Base-by-base conservation (phyloP, 2,797 vertebrate species). In the Galago senegalensis region DNA sequence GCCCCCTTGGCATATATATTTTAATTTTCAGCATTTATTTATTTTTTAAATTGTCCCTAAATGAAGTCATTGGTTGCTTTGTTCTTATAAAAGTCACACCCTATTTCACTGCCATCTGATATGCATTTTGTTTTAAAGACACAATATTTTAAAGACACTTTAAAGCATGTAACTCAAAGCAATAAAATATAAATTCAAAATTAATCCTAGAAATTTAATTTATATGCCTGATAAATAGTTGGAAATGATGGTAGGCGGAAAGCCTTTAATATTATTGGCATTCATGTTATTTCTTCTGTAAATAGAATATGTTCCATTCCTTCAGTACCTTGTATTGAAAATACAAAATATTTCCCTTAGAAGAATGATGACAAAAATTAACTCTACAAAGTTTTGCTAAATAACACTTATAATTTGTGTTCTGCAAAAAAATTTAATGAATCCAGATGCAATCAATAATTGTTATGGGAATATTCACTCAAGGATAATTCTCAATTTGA, bases 401-500 rank as follows among this genome's bases (percentile, higher is more conserved):
- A 3, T 23, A 63, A n/a, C 86, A 92, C 25, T 95, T 5, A 70
- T 46, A 49, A 31, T 53, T 89, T 21, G 8, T 79, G 97, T 80
- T 94, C 1, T 25, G 83, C 85, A 63, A 69, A 56, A 46, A 46
- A 72, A 20, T 0, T 7, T 14, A 53, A 25, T 69, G 13, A 84
- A 4, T 7, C 1, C 13, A 92, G 6, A 76, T 82, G 25, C 20
- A 96, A 80, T 6, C 46, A 27, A 2, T 61, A 94, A 95, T 18
- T 91, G 31, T 88, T 83, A 81, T 72, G 12, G n/a, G 76, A 94
- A 92, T 0, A 96, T 80, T 56, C 34, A 89, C 7, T 34, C 5
- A 96, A 91, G n/a, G 13, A 92, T 96, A 93, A 96, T 80, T 96
- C 7, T 88, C 96, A 4, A 91, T 94, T 91, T 96, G 23, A 91